Percentiles rank a stretch among this genome's conserved stretches.
Conservation (phyloP, 2,113 vertebrate species). For the Zosterops lateralis region DNA sequence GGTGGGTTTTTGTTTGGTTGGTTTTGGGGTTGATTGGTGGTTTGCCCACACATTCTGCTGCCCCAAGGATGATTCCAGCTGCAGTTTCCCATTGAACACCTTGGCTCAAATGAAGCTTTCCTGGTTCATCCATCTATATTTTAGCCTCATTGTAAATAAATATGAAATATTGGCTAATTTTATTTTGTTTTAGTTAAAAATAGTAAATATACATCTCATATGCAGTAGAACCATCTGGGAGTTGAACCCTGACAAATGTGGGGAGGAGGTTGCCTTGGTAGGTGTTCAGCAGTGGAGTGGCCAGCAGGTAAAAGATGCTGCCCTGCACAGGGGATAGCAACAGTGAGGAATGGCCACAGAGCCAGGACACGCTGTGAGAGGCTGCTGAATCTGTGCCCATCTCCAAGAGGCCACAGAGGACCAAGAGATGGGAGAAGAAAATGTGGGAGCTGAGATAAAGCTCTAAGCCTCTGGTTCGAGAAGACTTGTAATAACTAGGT, state of each 20-base stretch:
- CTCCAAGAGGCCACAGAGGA: background rate
- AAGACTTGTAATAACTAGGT: background rate
- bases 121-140: background rate
- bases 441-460: background rate
- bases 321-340: background rate
- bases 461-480: background rate
- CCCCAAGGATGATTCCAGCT: background rate
- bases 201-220: background rate
- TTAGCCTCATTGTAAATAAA: background rate
- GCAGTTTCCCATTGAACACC: background rate
- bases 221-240: background rate
- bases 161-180: background rate
- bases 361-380: accelerated
- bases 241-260: background rate
- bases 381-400: background rate
- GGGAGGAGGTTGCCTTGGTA: background rate
- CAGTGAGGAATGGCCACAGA: background rate
- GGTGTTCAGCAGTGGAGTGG: background rate
- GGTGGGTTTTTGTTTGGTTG: background rate
- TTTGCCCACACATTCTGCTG: background rate
- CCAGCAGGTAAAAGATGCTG: background rate
- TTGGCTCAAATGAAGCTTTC: background rate
- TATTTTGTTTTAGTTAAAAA: background rate
- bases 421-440: background rate
- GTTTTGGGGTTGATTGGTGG: background rate